Conservation (phyloP, 2,797 vertebrate genomes). For the Manis pentadactyla region DNA sequence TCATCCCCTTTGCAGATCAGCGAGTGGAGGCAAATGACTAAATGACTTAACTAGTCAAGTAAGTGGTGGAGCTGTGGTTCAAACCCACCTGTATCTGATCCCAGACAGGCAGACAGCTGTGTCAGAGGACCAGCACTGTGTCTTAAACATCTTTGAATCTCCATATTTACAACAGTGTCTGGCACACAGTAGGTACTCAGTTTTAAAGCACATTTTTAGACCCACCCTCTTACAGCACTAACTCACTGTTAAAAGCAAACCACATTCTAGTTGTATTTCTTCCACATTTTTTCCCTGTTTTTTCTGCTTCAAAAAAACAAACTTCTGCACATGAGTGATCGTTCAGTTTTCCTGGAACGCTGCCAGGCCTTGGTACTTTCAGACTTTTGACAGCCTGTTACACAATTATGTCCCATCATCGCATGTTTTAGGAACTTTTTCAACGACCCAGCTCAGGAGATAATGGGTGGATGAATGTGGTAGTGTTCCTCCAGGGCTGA, state of each 20-base stretch:
- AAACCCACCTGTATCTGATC: not conserved
- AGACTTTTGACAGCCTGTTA: not conserved
- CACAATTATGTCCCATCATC: slow-evolving; percentile 1
- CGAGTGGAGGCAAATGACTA: not conserved
- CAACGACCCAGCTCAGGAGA: not conserved
- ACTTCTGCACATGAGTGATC: not conserved
- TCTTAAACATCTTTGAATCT: not conserved
- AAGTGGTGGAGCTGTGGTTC: not conserved
- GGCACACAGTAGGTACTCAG: not conserved
- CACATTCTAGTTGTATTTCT: not conserved
- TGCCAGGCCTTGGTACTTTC: not conserved
- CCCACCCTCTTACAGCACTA: not conserved
- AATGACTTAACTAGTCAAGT: not conserved
- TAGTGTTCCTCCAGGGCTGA: not conserved
- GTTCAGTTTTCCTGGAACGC: not conserved
- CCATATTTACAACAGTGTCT: not conserved
- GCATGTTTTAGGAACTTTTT: slow-evolving; percentile 27
- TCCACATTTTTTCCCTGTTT: not conserved
- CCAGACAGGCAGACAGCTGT: not conserved
- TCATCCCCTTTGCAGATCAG: not conserved
- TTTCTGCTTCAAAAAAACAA: not conserved
- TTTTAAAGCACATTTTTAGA: not conserved
- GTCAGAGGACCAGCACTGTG: not conserved
- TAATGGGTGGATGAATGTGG: not conserved
- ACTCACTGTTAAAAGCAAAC: not conserved